Percentiles rank a stretch among this genome's conserved stretches.
These are phyloP conservation scores for Paralichthys olivaceus DNA, from an alignment of 2,113 vertebrate genomes.

Conservation along the genomic window DNA sequence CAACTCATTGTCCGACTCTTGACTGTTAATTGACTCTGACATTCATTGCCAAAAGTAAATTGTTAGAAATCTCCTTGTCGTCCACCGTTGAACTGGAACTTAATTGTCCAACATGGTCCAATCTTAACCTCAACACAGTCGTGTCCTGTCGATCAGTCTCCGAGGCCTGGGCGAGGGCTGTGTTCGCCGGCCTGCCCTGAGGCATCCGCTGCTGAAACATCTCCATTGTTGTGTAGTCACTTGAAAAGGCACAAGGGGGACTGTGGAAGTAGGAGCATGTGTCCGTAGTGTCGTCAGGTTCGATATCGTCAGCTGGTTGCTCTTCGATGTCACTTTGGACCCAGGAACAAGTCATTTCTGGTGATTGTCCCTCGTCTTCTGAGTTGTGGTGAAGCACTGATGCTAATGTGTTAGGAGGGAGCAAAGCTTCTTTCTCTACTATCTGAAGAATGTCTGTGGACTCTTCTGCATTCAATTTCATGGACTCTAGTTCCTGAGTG, in stretches of 20 bases:
- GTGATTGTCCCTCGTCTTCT: not conserved
- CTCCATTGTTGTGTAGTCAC: conserved; percentile 87
- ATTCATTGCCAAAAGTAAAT: not conserved
- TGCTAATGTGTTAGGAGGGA: not conserved
- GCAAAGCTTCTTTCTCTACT: conserved; percentile 54
- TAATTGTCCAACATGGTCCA: conserved; percentile 67
- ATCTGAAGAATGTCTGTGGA: conserved; percentile 74
- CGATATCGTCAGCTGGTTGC: not conserved
- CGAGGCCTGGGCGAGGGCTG: not conserved
- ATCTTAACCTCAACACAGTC: not conserved
- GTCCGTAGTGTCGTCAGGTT: not conserved
- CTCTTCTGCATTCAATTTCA: conserved; percentile 60
- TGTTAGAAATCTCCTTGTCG: not conserved
- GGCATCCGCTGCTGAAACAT: conserved; percentile 73
- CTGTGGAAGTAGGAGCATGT: not conserved
- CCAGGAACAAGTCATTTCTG: conserved; percentile 1
- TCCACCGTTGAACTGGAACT: conserved; percentile 14
- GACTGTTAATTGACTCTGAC: too few relatives aligned
- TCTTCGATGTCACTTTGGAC: conserved; percentile 9
- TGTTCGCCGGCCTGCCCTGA: not conserved
- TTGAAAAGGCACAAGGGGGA: conserved; percentile 42
- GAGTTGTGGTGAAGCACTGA: not conserved
- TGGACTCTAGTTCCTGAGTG: conserved; percentile 62
- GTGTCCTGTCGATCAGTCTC: conserved; percentile 2
- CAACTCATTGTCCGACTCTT: too few relatives aligned